Evolutionary conservation across 2,888 invertebrate species (phyloP), one percentile per base, ranked within the genome.

Genomic region (Zonitis immaculata): DNA sequence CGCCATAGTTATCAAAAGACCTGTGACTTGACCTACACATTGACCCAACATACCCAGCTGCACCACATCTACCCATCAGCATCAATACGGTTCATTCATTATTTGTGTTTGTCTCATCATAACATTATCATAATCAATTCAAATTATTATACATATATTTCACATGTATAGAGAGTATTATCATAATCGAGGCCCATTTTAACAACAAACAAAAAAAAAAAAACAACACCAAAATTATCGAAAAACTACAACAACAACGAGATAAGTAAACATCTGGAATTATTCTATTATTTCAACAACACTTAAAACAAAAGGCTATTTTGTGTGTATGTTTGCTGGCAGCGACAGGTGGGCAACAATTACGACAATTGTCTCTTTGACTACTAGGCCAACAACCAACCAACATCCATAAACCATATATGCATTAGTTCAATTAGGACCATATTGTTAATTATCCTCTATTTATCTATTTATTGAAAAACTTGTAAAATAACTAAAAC

Each of bases 31-130:
- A 54, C 57, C 58, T 44, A 47, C 51, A 55, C 50, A 53, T 54
- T 64, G 65, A 64, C 64, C 65, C 56, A 22, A 26, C 51, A 52
- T 51, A 49, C 44, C 61, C 60, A 66, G 64, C 65, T 66, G 65
- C 65, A 59, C 35, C 47, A 53, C 56, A 48, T 47, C 49, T 48
- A 51, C 44, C 47, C 57, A 51, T 57, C 57, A 56, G n/a, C n/a
- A n/a, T n/a, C n/a, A n/a, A 54, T 53, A 59, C 32, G 39, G 16
- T 48, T 51, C 56, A 56, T 56, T 56, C 56, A 52, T 55, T 55
- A 54, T 50, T 50, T 28, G 47, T 54, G n/a, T n/a, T 32, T 26
- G 53, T 22, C 30, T 43, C 47, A 44, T 25, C 53, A 30, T n/a
- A n/a, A 9, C 35, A 35, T 35, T 8, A 35, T 16, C 35, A 35